phyloP scores from a whole-genome alignment of 2,113 vertebrate species.

The Hippocampus zosterae region DNA sequence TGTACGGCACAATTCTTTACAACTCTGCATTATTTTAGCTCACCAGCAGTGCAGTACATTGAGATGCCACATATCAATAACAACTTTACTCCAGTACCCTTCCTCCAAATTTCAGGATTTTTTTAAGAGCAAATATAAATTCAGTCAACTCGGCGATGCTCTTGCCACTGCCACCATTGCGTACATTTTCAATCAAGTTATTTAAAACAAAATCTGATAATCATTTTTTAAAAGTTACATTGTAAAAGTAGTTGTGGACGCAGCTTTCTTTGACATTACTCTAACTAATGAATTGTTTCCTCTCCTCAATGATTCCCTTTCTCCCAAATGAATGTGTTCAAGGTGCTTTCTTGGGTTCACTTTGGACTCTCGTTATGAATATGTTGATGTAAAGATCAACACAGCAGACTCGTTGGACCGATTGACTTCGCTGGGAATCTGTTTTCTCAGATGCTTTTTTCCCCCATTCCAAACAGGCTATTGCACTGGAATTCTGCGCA shows the following conservation, averaged over 20 bases:
- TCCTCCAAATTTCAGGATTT: neutral
- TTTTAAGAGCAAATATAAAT: neutral
- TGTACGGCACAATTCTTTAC: too few species aligned
- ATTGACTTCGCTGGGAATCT: slow-evolving; percentile 26
- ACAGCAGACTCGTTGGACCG: slow-evolving; percentile 45
- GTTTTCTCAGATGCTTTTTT: neutral
- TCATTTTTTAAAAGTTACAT: neutral
- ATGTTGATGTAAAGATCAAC: slow-evolving; percentile 46
- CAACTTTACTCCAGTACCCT: neutral
- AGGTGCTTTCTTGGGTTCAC: slow-evolving; percentile 56
- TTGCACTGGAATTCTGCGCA: neutral
- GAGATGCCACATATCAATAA: too few species aligned
- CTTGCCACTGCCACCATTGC: neutral
- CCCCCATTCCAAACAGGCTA: neutral
- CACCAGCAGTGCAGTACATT: too few species aligned
- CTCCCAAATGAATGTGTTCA: slow-evolving; percentile 51
- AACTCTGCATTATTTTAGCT: too few species aligned
- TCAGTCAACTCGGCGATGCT: neutral
- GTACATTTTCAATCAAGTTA: too few species aligned
- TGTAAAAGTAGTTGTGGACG: neutral
- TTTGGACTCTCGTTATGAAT: slow-evolving; percentile 61
- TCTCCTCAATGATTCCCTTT: slow-evolving; percentile 56
- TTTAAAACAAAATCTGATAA: neutral
- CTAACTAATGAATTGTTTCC: slow-evolving; percentile 56
- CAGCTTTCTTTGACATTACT: neutral